Percentiles rank a stretch among this genome's conserved stretches.
phyloP scores from a whole-genome alignment of 2,113 vertebrate genomes.

The Otocyon megalotis region DNA sequence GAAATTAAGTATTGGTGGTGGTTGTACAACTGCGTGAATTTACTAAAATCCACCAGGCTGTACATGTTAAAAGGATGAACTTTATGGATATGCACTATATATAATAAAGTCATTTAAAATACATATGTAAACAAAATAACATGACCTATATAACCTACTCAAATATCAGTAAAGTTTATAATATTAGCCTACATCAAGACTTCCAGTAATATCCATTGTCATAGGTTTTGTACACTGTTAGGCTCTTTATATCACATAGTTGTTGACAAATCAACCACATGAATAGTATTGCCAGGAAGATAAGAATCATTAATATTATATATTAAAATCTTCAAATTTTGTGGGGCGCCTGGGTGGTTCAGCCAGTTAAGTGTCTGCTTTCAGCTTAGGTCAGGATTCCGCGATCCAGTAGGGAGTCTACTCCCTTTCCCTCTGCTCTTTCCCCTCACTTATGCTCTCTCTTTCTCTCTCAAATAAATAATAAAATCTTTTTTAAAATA shows the following conservation, averaged over 20 bases:
- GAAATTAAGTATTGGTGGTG: constrained; percentile 2
- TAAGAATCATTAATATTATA: neutral
- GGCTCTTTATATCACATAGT: neutral
- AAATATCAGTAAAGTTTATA: neutral
- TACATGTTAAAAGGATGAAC: neutral
- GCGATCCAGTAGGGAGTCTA: neutral
- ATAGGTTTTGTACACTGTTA: neutral
- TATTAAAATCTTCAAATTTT: neutral
- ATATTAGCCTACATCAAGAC: neutral
- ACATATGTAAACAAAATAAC: neutral
- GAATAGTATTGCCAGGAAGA: neutral
- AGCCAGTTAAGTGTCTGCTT: neutral
- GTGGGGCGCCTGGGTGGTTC: neutral
- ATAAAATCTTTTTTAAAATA: neutral
- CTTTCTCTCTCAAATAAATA: neutral
- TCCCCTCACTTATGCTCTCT: neutral
- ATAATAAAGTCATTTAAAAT: neutral
- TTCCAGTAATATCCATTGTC: neutral
- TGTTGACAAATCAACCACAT: neutral
- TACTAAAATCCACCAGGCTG: neutral
- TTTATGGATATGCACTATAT: neutral
- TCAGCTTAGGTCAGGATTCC: neutral
- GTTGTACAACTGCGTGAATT: neutral
- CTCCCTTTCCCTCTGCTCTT: neutral
- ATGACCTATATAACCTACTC: neutral